Base-by-base conservation (phyloP, 2,888 invertebrate genomes). In the Andrena bicolor region DNA sequence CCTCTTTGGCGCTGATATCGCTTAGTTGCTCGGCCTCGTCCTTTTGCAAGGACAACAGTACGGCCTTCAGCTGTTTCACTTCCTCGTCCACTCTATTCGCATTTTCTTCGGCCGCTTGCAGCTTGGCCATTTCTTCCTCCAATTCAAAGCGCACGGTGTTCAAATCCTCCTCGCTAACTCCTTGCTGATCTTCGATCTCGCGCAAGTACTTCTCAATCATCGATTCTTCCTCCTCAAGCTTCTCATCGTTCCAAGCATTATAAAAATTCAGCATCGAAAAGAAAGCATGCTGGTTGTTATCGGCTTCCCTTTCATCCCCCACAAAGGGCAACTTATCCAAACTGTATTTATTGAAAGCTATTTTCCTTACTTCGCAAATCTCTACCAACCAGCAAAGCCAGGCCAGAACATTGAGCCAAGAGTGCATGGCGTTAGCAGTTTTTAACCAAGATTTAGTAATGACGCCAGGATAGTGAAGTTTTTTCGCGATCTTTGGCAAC, bases 381-480 rank as follows among this genome's bases (percentile, higher is more conserved):
- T 95, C 95, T 51, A 95, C 91, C 0, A 96, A 90, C 93, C 95
- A 96, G 0, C 94, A 94, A 13, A 96, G 92, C 91, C 96, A 95
- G 0, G 95, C 95, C 6, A 96, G 90, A 63, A 95, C 95, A 51
- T 95, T 95, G 0, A 95, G 95, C 93, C 95, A 95, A 0, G 95
- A 95, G 90, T 96, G 95, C 88, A 95, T 94, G 0, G 95, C 95
- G 92, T 95, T 96, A 4, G 95, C 95, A 0, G 95, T 95, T 91
- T 95, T 95, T 87, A 96, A 92, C 95, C 95, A 96, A 0, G 95
- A 95, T 92, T 95, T 95, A 85, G 95, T 94, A 16, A 96, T 93
- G 0, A 93, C 81, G 7, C 95, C 95, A 0, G 95, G 95, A 93
- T 96, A 96, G 86, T 95, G 94, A 20, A 96, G 91, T 1, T 95